phyloP scores from a whole-genome alignment of 2,888 invertebrate genomes.

The Epistrophella euchroma region DNA sequence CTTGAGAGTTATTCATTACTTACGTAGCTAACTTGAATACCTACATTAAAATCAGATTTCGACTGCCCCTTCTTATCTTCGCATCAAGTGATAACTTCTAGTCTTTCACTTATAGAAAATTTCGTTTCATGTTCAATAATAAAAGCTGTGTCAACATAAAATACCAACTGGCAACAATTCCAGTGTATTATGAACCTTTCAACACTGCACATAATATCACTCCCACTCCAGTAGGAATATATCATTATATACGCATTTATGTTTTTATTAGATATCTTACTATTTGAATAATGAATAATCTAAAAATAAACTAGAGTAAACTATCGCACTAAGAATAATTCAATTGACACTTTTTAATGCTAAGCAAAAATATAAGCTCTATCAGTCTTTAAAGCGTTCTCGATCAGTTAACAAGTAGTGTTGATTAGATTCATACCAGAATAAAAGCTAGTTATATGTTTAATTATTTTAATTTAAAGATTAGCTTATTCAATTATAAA shows the following conservation, averaged over 20 bases:
- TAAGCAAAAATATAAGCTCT: constrained; percentile 49
- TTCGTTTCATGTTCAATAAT: background rate
- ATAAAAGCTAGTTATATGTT: background rate
- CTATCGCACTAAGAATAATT: constrained; percentile 28
- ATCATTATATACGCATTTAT: background rate
- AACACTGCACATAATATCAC: background rate
- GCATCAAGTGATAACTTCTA: background rate
- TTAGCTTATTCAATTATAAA: background rate
- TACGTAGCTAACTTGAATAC: too few species aligned
- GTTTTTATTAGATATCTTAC: background rate
- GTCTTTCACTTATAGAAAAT: background rate
- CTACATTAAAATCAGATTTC: too few species aligned
- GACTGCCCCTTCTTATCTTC: background rate
- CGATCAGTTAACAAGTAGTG: constrained; percentile 57
- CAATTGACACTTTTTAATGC: constrained; percentile 38
- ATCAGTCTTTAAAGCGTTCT: constrained; percentile 49
- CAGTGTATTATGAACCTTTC: background rate
- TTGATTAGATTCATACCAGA: constrained; percentile 1
- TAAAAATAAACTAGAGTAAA: constrained; percentile 38
- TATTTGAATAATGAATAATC: constrained; percentile 18
- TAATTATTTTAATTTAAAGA: background rate
- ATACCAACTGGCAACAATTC: background rate
- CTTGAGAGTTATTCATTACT: too few species aligned
- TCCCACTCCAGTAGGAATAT: background rate
- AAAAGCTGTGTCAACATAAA: constrained; percentile 21